Percentiles rank a stretch among this genome's conserved stretches.
Conservation (phyloP, 2,113 vertebrate species). For the Falco punctatus region DNA sequence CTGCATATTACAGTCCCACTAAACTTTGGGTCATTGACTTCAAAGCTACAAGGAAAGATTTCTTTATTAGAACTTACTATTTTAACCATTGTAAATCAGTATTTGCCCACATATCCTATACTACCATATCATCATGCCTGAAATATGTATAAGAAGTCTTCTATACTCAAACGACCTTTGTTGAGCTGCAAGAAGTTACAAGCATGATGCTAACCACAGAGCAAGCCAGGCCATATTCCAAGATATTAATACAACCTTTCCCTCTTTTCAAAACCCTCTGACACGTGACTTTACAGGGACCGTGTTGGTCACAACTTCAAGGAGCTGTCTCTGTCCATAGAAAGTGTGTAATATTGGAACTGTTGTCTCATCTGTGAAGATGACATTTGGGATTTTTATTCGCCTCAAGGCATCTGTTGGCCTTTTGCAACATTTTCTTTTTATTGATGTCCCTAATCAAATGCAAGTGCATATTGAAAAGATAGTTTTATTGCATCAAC, state of each 20-base stretch:
- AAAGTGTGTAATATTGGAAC: neutral
- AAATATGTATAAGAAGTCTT: neutral
- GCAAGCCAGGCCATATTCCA: neutral
- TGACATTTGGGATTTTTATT: constrained; percentile 41
- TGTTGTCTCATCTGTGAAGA: constrained; percentile 6
- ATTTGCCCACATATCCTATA: neutral
- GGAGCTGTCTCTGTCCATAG: neutral
- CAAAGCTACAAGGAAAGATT: neutral
- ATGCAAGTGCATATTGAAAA: constrained; percentile 29
- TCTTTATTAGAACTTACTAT: neutral
- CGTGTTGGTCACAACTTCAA: neutral
- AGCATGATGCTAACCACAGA: neutral
- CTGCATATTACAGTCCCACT: neutral
- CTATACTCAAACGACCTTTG: neutral
- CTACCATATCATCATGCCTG: neutral
- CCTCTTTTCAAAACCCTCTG: neutral
- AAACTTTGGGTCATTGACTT: neutral
- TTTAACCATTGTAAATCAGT: neutral
- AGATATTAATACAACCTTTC: neutral
- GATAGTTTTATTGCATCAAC: constrained; percentile 6
- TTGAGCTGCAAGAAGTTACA: neutral
- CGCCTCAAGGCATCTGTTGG: constrained; percentile 27
- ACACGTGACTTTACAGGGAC: neutral
- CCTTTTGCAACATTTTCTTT: constrained; percentile 41
- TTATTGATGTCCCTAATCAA: constrained; percentile 18